phyloP scores from a whole-genome alignment of 2,113 vertebrate species.

The Silurus glanis region DNA sequence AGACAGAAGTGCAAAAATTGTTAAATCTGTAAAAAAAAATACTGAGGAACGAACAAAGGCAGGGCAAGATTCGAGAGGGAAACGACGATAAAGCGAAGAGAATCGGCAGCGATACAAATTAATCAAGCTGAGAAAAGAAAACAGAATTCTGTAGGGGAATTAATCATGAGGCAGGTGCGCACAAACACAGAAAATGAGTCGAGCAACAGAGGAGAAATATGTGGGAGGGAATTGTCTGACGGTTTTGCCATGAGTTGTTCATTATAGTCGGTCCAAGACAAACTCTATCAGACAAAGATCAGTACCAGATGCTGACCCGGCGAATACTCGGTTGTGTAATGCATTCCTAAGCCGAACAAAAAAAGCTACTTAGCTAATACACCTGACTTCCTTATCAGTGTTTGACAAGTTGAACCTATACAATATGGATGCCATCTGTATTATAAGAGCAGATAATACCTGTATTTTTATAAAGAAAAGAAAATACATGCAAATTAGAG shows the following conservation, averaged over 20 bases:
- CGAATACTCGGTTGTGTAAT: too few species aligned
- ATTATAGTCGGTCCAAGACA: neutral
- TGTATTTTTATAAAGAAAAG: neutral
- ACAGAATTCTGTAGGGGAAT: neutral
- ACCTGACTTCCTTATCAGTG: too few species aligned
- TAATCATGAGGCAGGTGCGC: neutral
- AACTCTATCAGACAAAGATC: too few species aligned
- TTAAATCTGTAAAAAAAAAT: neutral
- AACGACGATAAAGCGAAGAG: neutral
- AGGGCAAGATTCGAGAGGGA: neutral
- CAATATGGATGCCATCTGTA: neutral
- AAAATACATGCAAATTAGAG: neutral
- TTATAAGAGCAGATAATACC: neutral
- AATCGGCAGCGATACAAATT: too few species aligned
- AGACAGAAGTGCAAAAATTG: too few species aligned
- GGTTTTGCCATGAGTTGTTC: neutral
- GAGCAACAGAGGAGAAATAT: neutral
- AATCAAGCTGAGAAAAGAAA: neutral
- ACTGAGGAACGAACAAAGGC: neutral
- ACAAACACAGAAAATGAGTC: neutral
- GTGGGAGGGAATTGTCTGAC: too few species aligned
- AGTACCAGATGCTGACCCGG: too few species aligned
- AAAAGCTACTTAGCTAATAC: too few species aligned
- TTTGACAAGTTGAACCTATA: neutral
- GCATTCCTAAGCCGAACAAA: too few species aligned